Conservation (phyloP, 2,888 invertebrate genomes). For the Gisinianus flammeolus region DNA sequence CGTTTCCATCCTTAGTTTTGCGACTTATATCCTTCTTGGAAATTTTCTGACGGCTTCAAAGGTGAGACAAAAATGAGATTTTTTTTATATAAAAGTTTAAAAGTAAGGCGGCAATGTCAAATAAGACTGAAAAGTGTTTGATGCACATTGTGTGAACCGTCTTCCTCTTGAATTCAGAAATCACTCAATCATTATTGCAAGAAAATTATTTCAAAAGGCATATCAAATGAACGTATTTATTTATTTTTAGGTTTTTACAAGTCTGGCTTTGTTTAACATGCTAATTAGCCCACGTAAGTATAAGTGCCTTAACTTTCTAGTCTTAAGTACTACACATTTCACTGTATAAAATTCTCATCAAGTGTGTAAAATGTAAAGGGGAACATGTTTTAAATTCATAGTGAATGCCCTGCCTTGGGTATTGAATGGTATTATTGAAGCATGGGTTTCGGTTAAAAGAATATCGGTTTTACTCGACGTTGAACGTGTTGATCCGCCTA, state of each 20-base stretch:
- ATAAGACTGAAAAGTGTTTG: no score
- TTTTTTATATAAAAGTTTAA: no score
- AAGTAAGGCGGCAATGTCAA: no score
- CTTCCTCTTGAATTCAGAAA: no score
- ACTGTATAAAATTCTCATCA: neutral
- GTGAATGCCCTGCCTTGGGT: conserved; percentile 97
- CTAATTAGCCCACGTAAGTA: conserved; percentile 70
- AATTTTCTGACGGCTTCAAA: conserved; percentile 83
- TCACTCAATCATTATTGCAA: no score
- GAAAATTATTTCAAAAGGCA: no score
- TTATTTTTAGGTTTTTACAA: conserved; percentile 76
- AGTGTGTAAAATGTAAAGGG: neutral
- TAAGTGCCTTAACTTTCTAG: neutral
- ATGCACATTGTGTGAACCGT: no score
- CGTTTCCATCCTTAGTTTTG: conserved; percentile 83
- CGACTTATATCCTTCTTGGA: conserved; percentile 77
- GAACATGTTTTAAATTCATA: no score
- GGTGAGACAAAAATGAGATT: no score
- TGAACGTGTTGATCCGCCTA: neutral
- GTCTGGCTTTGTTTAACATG: conserved; percentile 93
- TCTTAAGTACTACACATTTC: neutral
- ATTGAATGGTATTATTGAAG: conserved; percentile 92
- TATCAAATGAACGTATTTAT: no score
- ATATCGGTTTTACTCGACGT: conserved; percentile 32
- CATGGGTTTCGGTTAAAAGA: conserved; percentile 61